Evolutionary conservation across 1,140 invertebrate genomes (phyloP).

Genomic region (Pantala flavescens): DNA sequence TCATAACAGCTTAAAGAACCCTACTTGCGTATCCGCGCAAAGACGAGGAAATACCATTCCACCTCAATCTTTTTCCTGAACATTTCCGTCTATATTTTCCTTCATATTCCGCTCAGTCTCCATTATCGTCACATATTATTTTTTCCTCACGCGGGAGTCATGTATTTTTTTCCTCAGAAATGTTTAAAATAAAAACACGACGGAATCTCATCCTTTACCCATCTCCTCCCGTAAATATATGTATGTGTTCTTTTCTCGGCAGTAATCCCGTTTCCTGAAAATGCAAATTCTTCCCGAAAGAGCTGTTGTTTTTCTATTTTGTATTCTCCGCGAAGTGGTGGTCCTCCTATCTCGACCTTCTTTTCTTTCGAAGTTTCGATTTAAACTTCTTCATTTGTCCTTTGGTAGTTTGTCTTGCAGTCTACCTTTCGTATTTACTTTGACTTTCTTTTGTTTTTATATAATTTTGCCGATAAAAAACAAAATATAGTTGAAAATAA

Average conservation of each 20-base stretch:
- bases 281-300: conserved; percentile 2
- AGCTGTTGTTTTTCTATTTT: conserved; percentile 10
- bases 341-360: background rate
- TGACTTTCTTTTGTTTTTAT: too few species aligned
- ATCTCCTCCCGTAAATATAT: background rate
- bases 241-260: background rate
- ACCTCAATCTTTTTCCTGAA: too few species aligned
- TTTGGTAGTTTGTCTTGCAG: background rate
- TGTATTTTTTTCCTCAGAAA: background rate
- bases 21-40: too few species aligned
- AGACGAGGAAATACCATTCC: too few species aligned
- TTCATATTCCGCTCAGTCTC: too few species aligned
- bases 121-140: background rate
- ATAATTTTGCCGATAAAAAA: too few species aligned
- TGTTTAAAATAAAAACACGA: background rate
- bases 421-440: too few species aligned
- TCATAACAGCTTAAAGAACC: too few species aligned
- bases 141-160: background rate
- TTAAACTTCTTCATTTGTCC: background rate
- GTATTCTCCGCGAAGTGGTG: background rate
- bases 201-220: background rate
- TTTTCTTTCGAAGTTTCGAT: background rate
- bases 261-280: background rate
- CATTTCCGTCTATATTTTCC: too few species aligned
- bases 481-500: too few species aligned